Evolutionary conservation across 1,140 invertebrate species (phyloP), one percentile per base, ranked within the genome.

Genomic region (Penaeus indicus): DNA sequence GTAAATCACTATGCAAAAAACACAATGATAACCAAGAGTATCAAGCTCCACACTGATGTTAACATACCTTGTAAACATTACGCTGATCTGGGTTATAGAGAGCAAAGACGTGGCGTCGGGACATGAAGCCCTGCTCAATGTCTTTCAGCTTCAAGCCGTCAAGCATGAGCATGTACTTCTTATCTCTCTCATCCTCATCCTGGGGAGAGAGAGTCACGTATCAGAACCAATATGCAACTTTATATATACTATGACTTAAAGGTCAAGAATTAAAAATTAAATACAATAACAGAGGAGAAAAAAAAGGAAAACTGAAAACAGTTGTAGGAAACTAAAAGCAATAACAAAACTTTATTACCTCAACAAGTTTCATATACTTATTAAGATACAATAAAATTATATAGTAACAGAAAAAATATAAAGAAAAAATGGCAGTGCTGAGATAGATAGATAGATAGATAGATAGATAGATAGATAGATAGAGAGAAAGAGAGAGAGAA

Each of bases 81-180:
- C 96, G 94, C 91, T 97, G 97, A 92, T 99, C 99, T 11, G 97
- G 97, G 95, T 99, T 99, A 95, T 99, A 99, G 79, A 99, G 94
- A 81, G 98, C 98, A 94, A 99, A 99, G 93, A 98, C 97, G 93
- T 99, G 97, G 91, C 98, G 95, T 87, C 97, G 95, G 79, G 98
- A 99, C 98, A 99, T 99, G 93, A 99, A 99, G 72, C 98, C 97
- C 92, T 98, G 96, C 93, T 99, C 99, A 90, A 99, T 95, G 94
- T 99, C 99, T 85, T 97, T 95, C 90, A 99, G 94, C 94, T 99
- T 99, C 90, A 99, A 95, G 90, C 97, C 97, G 93, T 99, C 99
- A 93, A 99, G 94, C 86, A 97, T 97, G 92, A 99, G 94, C 98
- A 99, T 99, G 93, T 98, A 99, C 93, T 99, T 99, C 95, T 99